Percentiles rank a stretch among this genome's conserved stretches.
These are phyloP conservation scores for Dicycla oo DNA, from an alignment of 2,888 invertebrate genomes.

Conservation along the genomic window DNA sequence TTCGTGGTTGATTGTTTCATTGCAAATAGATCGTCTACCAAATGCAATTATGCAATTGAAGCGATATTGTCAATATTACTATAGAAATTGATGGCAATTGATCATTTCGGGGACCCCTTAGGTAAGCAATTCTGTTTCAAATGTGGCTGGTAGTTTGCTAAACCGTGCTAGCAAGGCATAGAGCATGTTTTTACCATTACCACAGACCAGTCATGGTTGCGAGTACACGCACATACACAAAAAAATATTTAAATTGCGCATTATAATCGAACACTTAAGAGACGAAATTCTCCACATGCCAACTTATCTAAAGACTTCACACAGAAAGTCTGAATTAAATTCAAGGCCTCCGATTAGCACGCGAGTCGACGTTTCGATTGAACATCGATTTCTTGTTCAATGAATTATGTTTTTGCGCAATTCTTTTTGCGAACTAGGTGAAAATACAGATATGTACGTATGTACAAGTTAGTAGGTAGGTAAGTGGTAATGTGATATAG, in stretches of 20 bases:
- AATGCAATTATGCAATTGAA: no score
- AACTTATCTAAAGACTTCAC: constrained; percentile 18
- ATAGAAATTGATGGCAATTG: no score
- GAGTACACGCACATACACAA: neutral
- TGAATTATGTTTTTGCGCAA: constrained; percentile 35
- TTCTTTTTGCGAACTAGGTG: constrained; percentile 5
- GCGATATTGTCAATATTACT: no score
- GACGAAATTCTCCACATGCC: neutral
- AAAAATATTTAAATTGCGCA: neutral
- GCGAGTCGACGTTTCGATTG: constrained; percentile 17
- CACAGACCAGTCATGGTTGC: neutral
- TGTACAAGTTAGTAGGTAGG: neutral
- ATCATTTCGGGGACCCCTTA: no score
- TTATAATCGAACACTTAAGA: neutral
- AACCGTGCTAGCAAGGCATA: neutral
- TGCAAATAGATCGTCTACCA: no score
- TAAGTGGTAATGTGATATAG: neutral
- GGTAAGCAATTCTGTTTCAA: neutral
- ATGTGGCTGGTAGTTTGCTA: neutral
- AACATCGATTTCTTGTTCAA: constrained; percentile 48
- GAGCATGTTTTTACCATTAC: neutral
- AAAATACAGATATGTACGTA: neutral
- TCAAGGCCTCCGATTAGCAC: constrained; percentile 40
- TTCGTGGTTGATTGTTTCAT: no score
- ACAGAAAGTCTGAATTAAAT: constrained; percentile 35